Evolutionary conservation across 2,113 vertebrate species (phyloP).

Genomic region (Lampris incognitus): DNA sequence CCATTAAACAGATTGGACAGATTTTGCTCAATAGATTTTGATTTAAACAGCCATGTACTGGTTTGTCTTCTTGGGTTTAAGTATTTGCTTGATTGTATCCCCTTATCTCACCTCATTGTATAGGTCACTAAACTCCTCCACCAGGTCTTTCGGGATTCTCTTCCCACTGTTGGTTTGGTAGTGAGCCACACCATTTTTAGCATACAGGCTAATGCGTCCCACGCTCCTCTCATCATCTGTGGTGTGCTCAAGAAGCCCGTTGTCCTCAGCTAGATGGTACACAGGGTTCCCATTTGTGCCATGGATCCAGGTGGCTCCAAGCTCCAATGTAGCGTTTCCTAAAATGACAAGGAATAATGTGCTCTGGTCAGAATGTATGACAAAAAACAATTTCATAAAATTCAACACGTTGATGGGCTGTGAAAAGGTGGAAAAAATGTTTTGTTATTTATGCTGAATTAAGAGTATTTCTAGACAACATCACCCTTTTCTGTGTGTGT

Average conservation of each 20-base stretch:
- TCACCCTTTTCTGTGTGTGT: background rate
- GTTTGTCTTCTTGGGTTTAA: background rate
- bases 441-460: too few species aligned
- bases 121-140: conserved; percentile 99
- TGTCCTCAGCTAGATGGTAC: conserved; percentile 99
- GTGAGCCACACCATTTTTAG: conserved; percentile 96
- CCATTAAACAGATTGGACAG: too few species aligned
- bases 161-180: conserved; percentile 93
- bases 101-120: conserved; percentile 92
- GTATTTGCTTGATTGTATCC: too few species aligned
- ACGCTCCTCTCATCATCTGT: conserved; percentile 92
- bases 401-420: too few species aligned
- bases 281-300: conserved; percentile 96
- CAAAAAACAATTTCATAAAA: too few species aligned
- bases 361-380: too few species aligned
- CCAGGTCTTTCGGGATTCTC: conserved; percentile 97
- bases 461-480: too few species aligned
- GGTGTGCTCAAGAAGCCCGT: conserved; percentile 94
- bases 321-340: conserved; percentile 96
- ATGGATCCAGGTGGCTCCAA: conserved; percentile 99
- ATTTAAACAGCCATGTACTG: background rate
- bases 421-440: too few species aligned
- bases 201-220: conserved; percentile 96
- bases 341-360: background rate
- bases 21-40: too few species aligned